These are phyloP conservation scores for Odontomachus brunneus DNA, from an alignment of 1,140 invertebrate species.

Conservation along the genomic window DNA sequence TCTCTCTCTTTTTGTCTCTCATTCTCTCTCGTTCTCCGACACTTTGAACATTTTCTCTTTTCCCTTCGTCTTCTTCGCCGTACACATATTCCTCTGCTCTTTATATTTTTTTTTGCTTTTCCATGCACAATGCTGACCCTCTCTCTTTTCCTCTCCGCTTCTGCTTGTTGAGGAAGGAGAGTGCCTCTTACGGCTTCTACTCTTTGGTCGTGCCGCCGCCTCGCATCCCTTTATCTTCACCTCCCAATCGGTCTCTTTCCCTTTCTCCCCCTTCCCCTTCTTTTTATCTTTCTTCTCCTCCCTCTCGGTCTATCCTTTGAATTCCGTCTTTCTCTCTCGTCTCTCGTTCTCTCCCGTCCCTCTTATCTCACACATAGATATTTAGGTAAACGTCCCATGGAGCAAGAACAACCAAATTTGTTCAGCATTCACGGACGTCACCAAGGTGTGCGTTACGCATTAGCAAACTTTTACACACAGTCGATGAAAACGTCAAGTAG, in stretches of 20 bases:
- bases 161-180: conserved; percentile 63
- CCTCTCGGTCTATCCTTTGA: conserved; percentile 18
- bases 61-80: background rate
- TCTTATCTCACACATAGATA: background rate
- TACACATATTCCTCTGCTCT: conserved; percentile 24
- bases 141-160: conserved; percentile 54
- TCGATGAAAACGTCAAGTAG: background rate
- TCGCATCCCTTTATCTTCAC: conserved; percentile 78
- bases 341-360: background rate
- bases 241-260: conserved; percentile 73
- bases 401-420: conserved; percentile 11
- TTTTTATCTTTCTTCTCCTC: background rate
- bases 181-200: conserved; percentile 75
- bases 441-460: background rate
- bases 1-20: no score
- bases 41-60: conserved; percentile 7
- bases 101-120: conserved; percentile 67
- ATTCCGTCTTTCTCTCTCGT: conserved; percentile 3
- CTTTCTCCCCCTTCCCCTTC: conserved; percentile 39
- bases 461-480: background rate
- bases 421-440: background rate
- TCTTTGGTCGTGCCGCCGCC: conserved; percentile 76
- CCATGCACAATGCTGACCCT: conserved; percentile 63
- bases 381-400: conserved; percentile 34
- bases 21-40: conserved; percentile 4